These are phyloP conservation scores for Zosterops borbonicus DNA, from an alignment of 2,113 vertebrate species.

Conservation along the genomic window DNA sequence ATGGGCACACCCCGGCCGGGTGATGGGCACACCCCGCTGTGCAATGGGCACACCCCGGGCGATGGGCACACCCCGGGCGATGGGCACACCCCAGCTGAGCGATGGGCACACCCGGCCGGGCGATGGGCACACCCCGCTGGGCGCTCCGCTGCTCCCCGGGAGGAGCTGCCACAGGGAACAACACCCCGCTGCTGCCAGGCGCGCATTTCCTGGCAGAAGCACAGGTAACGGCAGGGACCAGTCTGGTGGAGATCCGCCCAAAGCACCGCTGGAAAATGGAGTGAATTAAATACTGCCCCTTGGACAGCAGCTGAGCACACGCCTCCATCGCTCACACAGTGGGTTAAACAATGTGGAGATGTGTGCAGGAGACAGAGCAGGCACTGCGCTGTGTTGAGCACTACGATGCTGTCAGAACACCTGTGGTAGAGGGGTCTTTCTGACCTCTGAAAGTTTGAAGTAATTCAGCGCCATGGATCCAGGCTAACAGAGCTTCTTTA, in stretches of 20 bases:
- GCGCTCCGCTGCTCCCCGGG: fast-evolving
- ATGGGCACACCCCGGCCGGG: too few relatives aligned
- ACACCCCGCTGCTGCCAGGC: fast-evolving
- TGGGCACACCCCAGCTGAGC: too few relatives aligned
- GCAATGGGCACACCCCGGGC: too few relatives aligned
- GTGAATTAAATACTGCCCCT: fast-evolving
- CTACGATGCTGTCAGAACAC: background rate
- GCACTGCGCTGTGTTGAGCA: fast-evolving
- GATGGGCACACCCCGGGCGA: too few relatives aligned
- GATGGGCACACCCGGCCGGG: too few relatives aligned
- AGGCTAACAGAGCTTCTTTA: background rate
- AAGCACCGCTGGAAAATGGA: too few relatives aligned
- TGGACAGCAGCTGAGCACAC: fast-evolving
- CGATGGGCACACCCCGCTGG: too few relatives aligned
- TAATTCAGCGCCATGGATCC: too few relatives aligned
- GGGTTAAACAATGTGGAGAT: background rate
- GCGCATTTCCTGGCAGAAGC: fast-evolving
- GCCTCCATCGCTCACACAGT: fast-evolving
- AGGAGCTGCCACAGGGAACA: fast-evolving
- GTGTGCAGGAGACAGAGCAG: background rate
- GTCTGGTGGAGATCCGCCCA: background rate
- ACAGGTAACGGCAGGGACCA: fast-evolving
- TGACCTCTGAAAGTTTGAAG: background rate
- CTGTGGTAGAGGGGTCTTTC: background rate
- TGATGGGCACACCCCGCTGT: too few relatives aligned